Conservation (phyloP, 2,113 vertebrate genomes). For the Chiloscyllium plagiosum region DNA sequence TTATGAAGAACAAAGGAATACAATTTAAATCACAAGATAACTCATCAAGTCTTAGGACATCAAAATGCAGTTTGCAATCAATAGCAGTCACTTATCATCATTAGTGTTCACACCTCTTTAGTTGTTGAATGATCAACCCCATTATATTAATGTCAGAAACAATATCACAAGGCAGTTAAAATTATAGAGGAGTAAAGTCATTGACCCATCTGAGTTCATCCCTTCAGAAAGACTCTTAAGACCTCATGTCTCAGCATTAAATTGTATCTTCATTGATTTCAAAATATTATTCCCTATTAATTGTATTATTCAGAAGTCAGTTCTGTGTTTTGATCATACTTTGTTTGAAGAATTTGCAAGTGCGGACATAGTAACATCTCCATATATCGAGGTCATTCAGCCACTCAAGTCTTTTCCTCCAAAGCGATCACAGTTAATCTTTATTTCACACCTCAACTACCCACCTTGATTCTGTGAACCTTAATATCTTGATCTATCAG, state of each 20-base stretch:
- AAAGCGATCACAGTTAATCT: not conserved
- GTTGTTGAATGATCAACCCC: not conserved
- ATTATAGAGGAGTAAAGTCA: not conserved
- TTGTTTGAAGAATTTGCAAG: not conserved
- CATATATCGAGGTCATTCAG: not conserved
- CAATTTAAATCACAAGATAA: not conserved
- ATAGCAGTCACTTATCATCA: conserved; percentile 1
- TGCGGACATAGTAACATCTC: not conserved
- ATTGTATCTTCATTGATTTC: not conserved
- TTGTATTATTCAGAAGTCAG: not conserved
- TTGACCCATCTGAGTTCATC: not conserved
- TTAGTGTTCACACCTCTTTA: not conserved
- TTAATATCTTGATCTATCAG: not conserved
- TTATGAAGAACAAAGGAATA: not conserved
- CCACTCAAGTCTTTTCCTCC: not conserved
- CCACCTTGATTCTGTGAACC: not conserved
- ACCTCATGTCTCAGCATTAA: not conserved
- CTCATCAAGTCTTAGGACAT: not conserved
- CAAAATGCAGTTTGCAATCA: not conserved
- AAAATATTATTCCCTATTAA: not conserved
- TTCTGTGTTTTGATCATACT: not conserved
- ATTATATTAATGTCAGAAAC: not conserved
- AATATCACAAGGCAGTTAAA: not conserved
- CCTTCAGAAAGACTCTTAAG: not conserved
- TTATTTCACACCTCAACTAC: not conserved